phyloP scores from a whole-genome alignment of 1,140 invertebrate species.

The Lucilia cuprina region DNA sequence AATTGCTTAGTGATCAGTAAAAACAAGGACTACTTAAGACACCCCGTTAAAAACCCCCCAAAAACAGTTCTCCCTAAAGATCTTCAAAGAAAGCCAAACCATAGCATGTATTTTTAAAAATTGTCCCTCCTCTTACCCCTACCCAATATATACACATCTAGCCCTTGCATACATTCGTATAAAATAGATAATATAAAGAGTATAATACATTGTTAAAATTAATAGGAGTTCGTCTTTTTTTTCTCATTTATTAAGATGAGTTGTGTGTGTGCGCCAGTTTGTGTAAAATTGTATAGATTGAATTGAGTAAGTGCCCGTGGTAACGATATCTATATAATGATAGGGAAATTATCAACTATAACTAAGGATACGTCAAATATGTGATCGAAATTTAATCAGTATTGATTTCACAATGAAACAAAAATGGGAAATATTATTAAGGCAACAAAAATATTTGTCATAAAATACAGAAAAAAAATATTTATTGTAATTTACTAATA shows the following conservation, averaged over 20 bases:
- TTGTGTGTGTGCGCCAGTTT: neutral
- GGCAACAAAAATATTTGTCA: neutral
- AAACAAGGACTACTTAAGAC: no score
- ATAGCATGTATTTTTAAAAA: no score
- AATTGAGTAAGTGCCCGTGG: neutral
- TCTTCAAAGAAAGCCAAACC: no score
- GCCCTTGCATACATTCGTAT: neutral
- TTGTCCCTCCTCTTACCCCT: no score
- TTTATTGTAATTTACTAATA: conserved; percentile 7
- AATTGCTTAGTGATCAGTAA: no score
- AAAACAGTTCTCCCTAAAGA: no score
- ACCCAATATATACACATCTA: neutral
- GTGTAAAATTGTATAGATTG: neutral
- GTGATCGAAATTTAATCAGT: conserved; percentile 7
- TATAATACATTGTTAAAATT: conserved; percentile 5
- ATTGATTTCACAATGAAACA: neutral
- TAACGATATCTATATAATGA: neutral
- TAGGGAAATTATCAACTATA: neutral
- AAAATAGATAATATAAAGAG: conserved; percentile 4
- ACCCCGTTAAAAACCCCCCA: no score
- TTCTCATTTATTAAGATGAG: neutral
- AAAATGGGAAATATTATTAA: neutral
- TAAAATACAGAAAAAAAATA: neutral
- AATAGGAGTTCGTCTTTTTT: neutral
- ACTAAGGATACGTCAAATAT: neutral